Evolutionary conservation across 1,140 invertebrate genomes (phyloP).

Genomic region (Ephestia elutella): DNA sequence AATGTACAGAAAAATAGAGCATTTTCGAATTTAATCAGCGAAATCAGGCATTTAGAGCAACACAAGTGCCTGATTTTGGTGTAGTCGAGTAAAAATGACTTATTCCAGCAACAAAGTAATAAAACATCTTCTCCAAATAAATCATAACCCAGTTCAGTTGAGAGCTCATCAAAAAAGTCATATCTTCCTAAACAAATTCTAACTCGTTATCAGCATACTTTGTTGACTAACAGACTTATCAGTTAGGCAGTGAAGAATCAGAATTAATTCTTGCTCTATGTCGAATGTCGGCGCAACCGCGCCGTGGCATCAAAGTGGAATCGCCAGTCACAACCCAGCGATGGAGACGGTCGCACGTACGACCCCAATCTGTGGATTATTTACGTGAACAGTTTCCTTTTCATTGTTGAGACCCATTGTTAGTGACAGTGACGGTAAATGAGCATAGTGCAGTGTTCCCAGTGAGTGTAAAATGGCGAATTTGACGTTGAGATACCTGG

Average conservation of each 20-base stretch:
- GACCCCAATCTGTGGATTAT: conserved; percentile 25
- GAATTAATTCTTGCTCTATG: too few species aligned
- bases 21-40: too few species aligned
- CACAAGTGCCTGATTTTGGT: too few species aligned
- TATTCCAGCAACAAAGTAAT: too few species aligned
- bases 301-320: background rate
- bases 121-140: too few species aligned
- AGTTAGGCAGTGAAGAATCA: background rate
- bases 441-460: conserved; percentile 26
- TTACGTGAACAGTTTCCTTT: conserved; percentile 43
- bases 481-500: conserved; percentile 66
- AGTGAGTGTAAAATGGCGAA: conserved; percentile 52
- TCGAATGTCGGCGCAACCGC: background rate
- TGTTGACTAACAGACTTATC: conserved; percentile 4
- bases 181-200: background rate
- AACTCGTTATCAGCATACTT: background rate
- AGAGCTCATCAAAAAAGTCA: too few species aligned
- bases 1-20: too few species aligned
- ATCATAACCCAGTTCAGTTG: too few species aligned
- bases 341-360: conserved; percentile 36
- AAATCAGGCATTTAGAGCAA: too few species aligned
- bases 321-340: conserved; percentile 38
- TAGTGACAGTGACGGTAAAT: conserved; percentile 21
- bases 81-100: too few species aligned
- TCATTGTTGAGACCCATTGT: conserved; percentile 29